Evolutionary conservation across 2,797 vertebrate species (phyloP).

Genomic region (Argyrosomus regius): DNA sequence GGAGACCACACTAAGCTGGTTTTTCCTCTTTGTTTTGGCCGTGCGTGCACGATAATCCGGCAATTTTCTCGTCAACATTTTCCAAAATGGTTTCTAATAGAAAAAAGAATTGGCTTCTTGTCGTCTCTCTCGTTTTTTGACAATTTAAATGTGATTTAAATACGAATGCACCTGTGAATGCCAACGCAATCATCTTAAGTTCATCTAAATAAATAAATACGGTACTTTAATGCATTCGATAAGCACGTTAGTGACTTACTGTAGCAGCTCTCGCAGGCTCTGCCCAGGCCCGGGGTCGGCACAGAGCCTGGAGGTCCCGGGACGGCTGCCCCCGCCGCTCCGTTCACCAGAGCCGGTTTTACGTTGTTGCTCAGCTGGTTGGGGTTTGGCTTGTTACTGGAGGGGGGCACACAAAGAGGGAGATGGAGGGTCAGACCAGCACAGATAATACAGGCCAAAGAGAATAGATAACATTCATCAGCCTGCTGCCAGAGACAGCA

Average conservation of each 20-base stretch:
- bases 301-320: constrained; percentile 57
- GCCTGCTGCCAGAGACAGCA: constrained; percentile 34
- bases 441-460: constrained; percentile 22
- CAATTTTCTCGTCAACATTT: constrained; percentile 1
- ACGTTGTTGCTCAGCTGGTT: constrained; percentile 96
- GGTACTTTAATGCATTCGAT: not conserved
- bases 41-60: not conserved
- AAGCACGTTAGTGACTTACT: constrained; percentile 87
- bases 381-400: constrained; percentile 98
- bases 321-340: constrained; percentile 75
- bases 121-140: no score
- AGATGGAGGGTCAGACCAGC: constrained; percentile 26
- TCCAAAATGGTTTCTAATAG: no score
- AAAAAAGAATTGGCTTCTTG: no score
- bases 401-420: constrained; percentile 36
- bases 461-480: constrained; percentile 50
- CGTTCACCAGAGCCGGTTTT: constrained; percentile 94
- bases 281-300: constrained; percentile 88
- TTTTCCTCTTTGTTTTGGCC: constrained; percentile 4
- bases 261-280: constrained; percentile 98
- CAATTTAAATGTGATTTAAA: not conserved
- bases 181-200: not conserved
- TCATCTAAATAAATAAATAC: not conserved
- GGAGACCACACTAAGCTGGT: not conserved
- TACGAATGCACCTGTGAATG: not conserved